Conservation (phyloP, 2,888 invertebrate species). For the Eucera pruinosa region DNA sequence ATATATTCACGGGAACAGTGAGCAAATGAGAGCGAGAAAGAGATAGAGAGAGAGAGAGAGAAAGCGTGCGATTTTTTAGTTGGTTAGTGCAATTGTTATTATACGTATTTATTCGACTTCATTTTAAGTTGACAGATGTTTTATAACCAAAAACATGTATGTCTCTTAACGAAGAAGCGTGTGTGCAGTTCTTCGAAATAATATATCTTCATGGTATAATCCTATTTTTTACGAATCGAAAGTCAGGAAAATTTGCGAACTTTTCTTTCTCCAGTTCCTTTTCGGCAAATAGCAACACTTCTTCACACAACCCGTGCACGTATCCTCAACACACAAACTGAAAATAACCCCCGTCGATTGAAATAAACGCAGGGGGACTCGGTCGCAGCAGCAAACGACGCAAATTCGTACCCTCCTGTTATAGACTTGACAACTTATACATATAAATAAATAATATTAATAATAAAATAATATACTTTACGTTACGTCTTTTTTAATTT, state of each 20-base stretch:
- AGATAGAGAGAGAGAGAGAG: slow-evolving; percentile 1
- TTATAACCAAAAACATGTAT: slow-evolving; percentile 22
- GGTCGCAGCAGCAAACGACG: slow-evolving; percentile 52
- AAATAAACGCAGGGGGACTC: slow-evolving; percentile 14
- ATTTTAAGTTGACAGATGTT: slow-evolving; percentile 34
- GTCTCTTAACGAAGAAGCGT: slow-evolving; percentile 23
- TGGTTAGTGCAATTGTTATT: slow-evolving; percentile 43
- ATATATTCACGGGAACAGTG: neutral
- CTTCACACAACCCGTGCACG: neutral
- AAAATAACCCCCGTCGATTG: slow-evolving; percentile 6
- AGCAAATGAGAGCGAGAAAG: slow-evolving; percentile 9
- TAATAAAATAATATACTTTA: slow-evolving; percentile 80
- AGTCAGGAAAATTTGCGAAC: slow-evolving; percentile 18
- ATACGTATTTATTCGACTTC: slow-evolving; percentile 41
- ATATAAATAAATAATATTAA: slow-evolving; percentile 74
- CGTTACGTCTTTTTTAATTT: slow-evolving; percentile 83
- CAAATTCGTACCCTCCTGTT: slow-evolving; percentile 70
- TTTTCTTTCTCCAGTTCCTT: neutral
- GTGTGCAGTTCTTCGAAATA: neutral
- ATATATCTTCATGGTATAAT: too few species aligned
- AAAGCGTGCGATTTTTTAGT: too few species aligned
- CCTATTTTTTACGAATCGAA: neutral
- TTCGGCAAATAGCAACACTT: neutral
- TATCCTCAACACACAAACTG: too few species aligned
- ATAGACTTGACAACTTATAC: slow-evolving; percentile 79